Evolutionary conservation across 2,797 vertebrate species (phyloP).

Genomic region (Sitta carolinensis): DNA sequence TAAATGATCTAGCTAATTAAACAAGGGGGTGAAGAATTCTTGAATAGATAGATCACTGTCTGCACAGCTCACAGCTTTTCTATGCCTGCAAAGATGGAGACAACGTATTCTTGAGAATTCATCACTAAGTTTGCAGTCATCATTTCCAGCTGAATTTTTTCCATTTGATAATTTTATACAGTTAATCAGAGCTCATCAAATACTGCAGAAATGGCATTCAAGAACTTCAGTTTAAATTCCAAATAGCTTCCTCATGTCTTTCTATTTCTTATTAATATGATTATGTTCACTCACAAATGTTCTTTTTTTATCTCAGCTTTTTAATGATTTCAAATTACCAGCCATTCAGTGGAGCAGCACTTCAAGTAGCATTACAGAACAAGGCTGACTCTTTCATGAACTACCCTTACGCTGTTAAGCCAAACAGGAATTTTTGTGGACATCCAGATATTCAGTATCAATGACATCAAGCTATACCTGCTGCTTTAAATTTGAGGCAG

Average conservation of each 20-base stretch:
- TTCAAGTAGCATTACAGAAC: not conserved
- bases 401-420: not conserved
- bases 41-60: not conserved
- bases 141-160: slow-evolving; percentile 36
- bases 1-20: slow-evolving; percentile 15
- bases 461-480: not conserved
- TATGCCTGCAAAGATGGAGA: not conserved
- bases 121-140: not conserved
- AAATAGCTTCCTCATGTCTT: slow-evolving; percentile 18
- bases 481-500: not conserved
- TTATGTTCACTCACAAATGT: not conserved
- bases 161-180: slow-evolving; percentile 45
- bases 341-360: not conserved
- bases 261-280: slow-evolving; percentile 48
- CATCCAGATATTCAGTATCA: not conserved
- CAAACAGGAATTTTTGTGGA: not conserved
- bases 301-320: slow-evolving; percentile 41
- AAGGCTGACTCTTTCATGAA: not conserved
- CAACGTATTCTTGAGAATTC: not conserved
- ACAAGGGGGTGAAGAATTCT: not conserved
- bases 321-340: slow-evolving; percentile 9
- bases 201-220: slow-evolving; percentile 26
- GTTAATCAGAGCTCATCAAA: slow-evolving; percentile 58
- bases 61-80: not conserved
- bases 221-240: slow-evolving; percentile 40